These are phyloP conservation scores for Chaetodon auriga DNA, from an alignment of 2,113 vertebrate genomes.

Conservation along the genomic window DNA sequence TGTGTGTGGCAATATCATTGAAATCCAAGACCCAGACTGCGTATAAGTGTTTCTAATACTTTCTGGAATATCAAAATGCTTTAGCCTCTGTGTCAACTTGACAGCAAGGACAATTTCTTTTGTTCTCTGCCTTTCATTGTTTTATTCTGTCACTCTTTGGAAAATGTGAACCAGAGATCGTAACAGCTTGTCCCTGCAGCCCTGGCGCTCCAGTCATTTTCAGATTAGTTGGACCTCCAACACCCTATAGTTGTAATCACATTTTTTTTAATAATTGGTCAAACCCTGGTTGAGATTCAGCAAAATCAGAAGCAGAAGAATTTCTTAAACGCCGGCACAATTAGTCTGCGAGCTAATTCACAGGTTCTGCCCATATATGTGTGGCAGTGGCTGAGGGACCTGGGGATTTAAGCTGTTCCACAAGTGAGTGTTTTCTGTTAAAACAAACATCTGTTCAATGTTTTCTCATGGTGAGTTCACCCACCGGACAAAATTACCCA, in stretches of 20 bases:
- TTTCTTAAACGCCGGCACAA: conserved; percentile 12
- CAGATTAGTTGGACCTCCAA: conserved; percentile 3
- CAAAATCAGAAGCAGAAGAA: conserved; percentile 18
- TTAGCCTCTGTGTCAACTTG: conserved; percentile 19
- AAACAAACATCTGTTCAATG: conserved; percentile 75
- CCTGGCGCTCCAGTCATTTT: neutral
- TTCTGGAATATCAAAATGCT: conserved; percentile 35
- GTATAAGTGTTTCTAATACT: conserved; percentile 41
- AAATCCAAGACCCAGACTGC: conserved; percentile 25
- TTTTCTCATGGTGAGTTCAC: conserved; percentile 67
- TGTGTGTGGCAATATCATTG: conserved; percentile 24
- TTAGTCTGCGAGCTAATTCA: conserved; percentile 44
- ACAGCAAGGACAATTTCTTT: conserved; percentile 9
- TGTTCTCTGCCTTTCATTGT: neutral
- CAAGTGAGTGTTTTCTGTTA: conserved; percentile 65
- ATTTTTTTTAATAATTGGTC: neutral
- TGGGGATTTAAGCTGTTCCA: conserved; percentile 59
- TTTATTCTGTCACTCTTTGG: conserved; percentile 1
- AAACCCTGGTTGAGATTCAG: conserved; percentile 12
- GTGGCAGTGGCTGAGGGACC: conserved; percentile 58
- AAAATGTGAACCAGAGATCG: conserved; percentile 31
- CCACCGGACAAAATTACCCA: conserved; percentile 67
- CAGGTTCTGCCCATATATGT: conserved; percentile 52
- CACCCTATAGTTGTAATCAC: neutral
- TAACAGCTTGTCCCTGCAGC: conserved; percentile 14